Base-by-base conservation (phyloP, 2,113 vertebrate genomes). In the Noctilio leporinus region DNA sequence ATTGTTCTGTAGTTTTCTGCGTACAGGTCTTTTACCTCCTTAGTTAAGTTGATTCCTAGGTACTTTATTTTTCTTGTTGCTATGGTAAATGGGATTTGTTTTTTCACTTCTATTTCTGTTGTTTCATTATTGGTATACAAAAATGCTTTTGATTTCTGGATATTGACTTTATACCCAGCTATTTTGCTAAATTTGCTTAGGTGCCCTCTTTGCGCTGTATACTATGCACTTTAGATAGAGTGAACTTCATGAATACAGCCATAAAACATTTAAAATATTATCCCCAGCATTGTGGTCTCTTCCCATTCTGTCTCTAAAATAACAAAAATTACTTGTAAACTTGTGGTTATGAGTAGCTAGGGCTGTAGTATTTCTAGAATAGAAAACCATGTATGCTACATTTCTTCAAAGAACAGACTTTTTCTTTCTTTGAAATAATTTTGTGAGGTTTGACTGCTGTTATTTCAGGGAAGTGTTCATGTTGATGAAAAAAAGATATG, bases 191-290 rank as follows among this genome's bases (percentile, higher is more conserved):
- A n/a, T n/a, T n/a, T n/a, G 65, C 65, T 67, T 67, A 17, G 4
- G 49, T 20, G 40, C 20, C 19, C 6, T 57, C 65, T 94, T 84
- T 72, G 86, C 94, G 96, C 70, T 87, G 28, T 84, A 15, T 59
- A 69, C 5, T 73, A 89, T 86, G 1, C 28, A 87, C 93, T 95
- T 97, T 94, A 96, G 94, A 96, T 35, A 51, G 35, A 57, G 28
- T 51, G 53, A 10, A 49, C 9, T 51, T 76, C 70, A 38, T 3
- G 14, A 75, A 43, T 65, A 49, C 64, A 92, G 93, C 92, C 86
- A 86, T 51, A 83, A 89, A 49, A 16, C 49, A 51, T 78, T 96
- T 90, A 75, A 95, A 95, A 57, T 69, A 76, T 59, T 86, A 70
- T 83, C 12, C 57, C 67, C 4, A 77, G n/a, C 51, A 45, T 53